These are phyloP conservation scores for Xerus inauris DNA, from an alignment of 2,113 vertebrate species.

Conservation along the genomic window DNA sequence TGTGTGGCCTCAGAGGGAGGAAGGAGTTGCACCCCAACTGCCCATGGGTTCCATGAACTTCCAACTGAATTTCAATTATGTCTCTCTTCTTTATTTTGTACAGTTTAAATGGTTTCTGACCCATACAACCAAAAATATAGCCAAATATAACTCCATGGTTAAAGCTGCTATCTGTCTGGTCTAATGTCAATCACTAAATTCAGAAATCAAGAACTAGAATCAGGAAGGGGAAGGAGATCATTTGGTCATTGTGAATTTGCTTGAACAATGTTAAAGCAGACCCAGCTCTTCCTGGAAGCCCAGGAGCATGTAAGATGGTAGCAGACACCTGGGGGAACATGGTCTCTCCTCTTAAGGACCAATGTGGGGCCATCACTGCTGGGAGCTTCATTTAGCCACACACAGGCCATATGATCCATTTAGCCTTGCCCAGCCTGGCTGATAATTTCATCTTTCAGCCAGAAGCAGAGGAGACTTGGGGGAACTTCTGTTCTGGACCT, in stretches of 20 bases:
- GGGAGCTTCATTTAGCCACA: neutral
- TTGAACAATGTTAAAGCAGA: neutral
- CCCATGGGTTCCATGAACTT: neutral
- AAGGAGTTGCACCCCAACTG: neutral
- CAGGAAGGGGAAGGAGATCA: neutral
- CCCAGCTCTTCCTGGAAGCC: neutral
- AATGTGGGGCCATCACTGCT: neutral
- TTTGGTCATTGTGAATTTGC: neutral
- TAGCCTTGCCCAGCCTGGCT: conserved; percentile 58
- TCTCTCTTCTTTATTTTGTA: neutral
- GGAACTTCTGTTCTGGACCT: conserved; percentile 69
- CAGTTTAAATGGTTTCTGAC: conserved; percentile 40
- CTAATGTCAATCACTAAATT: neutral
- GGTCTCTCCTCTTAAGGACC: neutral
- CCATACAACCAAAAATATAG: neutral
- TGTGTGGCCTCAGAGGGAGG: neutral
- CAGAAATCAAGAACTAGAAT: neutral
- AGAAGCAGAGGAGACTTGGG: conserved; percentile 50
- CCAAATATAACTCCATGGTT: neutral
- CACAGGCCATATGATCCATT: conserved; percentile 35
- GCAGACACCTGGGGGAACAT: neutral
- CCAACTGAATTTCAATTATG: neutral
- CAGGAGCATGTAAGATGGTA: neutral
- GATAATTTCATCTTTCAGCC: conserved; percentile 69
- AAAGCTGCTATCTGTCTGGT: neutral